These are phyloP conservation scores for Nycticorax nycticorax DNA, from an alignment of 2,113 vertebrate species.

Conservation along the genomic window DNA sequence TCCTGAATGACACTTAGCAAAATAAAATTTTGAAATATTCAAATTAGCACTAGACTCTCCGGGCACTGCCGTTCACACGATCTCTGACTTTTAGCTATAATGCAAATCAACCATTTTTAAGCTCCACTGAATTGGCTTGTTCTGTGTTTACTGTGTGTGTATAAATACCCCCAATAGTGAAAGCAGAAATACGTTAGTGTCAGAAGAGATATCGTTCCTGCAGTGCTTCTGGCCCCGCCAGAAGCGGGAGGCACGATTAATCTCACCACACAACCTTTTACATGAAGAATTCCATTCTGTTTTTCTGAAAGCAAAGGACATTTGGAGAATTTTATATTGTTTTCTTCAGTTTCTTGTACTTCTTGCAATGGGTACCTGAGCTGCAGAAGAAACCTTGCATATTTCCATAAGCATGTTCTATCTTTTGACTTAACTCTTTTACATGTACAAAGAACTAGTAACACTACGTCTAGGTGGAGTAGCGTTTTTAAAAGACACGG, in stretches of 20 bases:
- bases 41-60: not conserved
- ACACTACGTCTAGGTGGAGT: not conserved
- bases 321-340: not conserved
- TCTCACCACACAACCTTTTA: not conserved
- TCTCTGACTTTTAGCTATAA: not conserved
- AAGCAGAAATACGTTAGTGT: not conserved
- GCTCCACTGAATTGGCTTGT: not conserved
- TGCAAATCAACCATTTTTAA: not conserved
- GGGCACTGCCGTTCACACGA: not conserved
- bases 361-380: not conserved
- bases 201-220: not conserved
- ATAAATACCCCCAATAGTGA: not conserved
- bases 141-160: not conserved
- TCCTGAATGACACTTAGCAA: constrained; percentile 31
- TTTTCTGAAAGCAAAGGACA: not conserved
- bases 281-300: not conserved
- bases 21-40: constrained; percentile 12
- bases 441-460: not conserved
- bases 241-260: not conserved
- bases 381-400: not conserved
- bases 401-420: not conserved
- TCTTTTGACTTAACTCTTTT: not conserved
- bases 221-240: not conserved
- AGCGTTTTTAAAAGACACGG: not conserved
- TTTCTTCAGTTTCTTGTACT: not conserved